Conservation (phyloP, 2,113 vertebrate species). For the Ceratotherium simum region DNA sequence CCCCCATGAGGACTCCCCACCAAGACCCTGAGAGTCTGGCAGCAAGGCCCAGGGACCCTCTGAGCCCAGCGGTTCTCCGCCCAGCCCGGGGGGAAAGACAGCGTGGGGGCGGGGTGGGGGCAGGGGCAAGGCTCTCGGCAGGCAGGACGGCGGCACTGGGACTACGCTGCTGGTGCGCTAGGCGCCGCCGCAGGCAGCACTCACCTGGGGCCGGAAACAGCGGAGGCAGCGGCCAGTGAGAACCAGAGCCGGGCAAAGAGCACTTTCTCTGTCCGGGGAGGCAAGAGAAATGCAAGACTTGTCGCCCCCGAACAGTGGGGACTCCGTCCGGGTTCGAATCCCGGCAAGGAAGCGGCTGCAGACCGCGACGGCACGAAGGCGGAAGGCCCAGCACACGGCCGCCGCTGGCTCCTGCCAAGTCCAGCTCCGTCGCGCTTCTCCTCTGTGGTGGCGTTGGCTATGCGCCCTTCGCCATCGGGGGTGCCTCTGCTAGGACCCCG, state of each 20-base stretch:
- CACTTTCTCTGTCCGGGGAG: accelerated
- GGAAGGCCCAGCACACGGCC: not conserved
- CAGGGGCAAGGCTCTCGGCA: accelerated
- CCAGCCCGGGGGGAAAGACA: not conserved
- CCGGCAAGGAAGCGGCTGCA: accelerated
- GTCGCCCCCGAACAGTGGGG: not conserved
- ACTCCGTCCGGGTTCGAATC: not conserved
- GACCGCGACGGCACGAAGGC: not conserved
- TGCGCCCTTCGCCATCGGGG: accelerated
- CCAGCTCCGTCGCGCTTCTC: not conserved
- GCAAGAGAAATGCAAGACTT: not conserved
- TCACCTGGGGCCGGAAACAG: not conserved
- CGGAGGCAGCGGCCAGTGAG: accelerated
- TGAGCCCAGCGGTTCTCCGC: not conserved
- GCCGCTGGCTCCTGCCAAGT: not conserved
- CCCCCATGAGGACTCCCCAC: no score
- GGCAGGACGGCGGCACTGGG: accelerated
- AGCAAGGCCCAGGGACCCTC: not conserved
- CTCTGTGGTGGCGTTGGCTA: not conserved
- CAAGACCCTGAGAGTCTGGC: not conserved
- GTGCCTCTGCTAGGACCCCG: not conserved
- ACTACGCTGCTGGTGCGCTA: not conserved
- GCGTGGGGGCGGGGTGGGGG: no score
- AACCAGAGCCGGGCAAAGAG: not conserved
- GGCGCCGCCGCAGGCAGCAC: not conserved